phyloP scores from a whole-genome alignment of 2,888 invertebrate species.

The Sminthurinus aureus region DNA sequence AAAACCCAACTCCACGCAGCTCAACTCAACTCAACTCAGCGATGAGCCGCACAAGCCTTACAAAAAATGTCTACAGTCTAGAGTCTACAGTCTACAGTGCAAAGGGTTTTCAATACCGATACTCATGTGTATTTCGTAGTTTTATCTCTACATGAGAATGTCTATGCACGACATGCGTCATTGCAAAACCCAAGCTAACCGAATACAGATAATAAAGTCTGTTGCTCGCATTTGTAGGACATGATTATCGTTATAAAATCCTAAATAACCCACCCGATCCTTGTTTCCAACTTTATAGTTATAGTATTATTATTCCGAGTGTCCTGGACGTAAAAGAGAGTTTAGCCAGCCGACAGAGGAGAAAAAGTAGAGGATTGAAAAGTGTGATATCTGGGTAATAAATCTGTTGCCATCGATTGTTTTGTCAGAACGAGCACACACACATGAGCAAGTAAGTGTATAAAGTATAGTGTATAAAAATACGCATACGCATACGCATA shows the following conservation, averaged over 20 bases:
- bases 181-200: background rate
- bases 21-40: background rate
- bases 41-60: too few species aligned
- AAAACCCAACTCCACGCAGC: background rate
- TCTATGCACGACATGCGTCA: too few species aligned
- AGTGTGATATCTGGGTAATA: conserved; percentile 43
- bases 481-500: background rate
- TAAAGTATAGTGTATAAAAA: too few species aligned
- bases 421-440: background rate
- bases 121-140: too few species aligned
- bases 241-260: conserved; percentile 35
- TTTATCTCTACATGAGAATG: too few species aligned
- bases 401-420: conserved; percentile 46
- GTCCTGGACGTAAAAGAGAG: background rate
- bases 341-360: background rate
- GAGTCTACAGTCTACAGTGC: too few species aligned
- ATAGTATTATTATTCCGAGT: too few species aligned
- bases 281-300: too few species aligned
- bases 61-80: too few species aligned
- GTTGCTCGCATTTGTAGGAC: conserved; percentile 21
- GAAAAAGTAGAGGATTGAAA: conserved; percentile 23
- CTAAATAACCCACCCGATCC: conserved; percentile 12
- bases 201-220: background rate
- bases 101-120: too few species aligned
- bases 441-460: background rate